phyloP scores from a whole-genome alignment of 2,113 vertebrate species.

The Tiliqua scincoides region DNA sequence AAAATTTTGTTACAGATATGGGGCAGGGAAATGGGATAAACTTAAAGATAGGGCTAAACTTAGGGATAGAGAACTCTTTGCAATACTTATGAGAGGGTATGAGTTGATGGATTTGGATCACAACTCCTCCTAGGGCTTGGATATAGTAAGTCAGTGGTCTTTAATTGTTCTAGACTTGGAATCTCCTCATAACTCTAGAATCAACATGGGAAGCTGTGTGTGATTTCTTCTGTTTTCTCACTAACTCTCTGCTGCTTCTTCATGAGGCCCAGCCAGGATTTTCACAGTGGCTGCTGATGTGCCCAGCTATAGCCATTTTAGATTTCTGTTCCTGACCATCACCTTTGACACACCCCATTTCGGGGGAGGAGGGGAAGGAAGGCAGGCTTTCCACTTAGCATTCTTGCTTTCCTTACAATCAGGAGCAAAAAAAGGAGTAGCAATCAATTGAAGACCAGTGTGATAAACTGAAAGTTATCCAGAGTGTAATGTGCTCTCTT shows the following conservation, averaged over 20 bases:
- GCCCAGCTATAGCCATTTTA: neutral
- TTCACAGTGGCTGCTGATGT: neutral
- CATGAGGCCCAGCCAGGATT: neutral
- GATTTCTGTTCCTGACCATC: neutral
- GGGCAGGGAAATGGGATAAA: too few relatives aligned
- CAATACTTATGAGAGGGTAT: neutral
- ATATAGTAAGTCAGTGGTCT: neutral
- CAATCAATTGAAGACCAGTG: neutral
- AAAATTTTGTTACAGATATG: too few relatives aligned
- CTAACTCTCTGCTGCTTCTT: neutral
- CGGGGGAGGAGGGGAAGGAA: too few relatives aligned
- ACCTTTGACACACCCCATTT: neutral
- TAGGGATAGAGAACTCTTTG: neutral
- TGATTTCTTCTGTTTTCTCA: neutral
- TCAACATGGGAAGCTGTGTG: neutral
- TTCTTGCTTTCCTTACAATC: neutral
- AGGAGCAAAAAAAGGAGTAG: neutral
- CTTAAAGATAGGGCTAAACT: too few relatives aligned
- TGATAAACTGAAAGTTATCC: neutral
- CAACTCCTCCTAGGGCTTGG: neutral
- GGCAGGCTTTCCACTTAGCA: neutral
- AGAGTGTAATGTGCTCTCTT: conserved; percentile 27
- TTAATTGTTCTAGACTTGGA: neutral
- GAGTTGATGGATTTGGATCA: neutral
- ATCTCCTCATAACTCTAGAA: neutral